Evolutionary conservation across 2,888 invertebrate species (phyloP).

Genomic region (Lacanobia oleracea): DNA sequence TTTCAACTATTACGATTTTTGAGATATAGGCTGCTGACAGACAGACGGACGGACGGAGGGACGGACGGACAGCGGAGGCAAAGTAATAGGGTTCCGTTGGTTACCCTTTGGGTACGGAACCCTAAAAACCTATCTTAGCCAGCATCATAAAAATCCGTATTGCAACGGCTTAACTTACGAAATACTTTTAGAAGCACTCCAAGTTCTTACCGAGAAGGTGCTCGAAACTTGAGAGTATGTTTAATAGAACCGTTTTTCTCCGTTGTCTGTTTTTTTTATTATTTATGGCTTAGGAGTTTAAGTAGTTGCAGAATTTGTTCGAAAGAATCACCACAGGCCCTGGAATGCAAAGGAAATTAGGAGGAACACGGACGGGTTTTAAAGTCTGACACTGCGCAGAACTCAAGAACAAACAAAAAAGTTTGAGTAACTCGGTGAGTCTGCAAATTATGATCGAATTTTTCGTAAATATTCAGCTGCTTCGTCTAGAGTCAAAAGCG

Average conservation of each 20-base stretch:
- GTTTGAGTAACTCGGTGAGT: slow-evolving; percentile 56
- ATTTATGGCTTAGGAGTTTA: slow-evolving; percentile 57
- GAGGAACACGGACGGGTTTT: too few relatives aligned
- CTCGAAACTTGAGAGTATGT: slow-evolving; percentile 65
- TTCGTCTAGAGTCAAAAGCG: too few relatives aligned
- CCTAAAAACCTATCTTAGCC: slow-evolving; percentile 62
- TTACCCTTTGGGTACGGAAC: too few relatives aligned
- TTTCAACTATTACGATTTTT: too few relatives aligned
- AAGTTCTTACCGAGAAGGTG: slow-evolving; percentile 66
- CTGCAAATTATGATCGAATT: slow-evolving; percentile 32
- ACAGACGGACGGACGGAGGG: too few relatives aligned
- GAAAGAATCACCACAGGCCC: too few relatives aligned
- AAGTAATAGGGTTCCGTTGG: too few relatives aligned
- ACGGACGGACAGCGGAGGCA: too few relatives aligned
- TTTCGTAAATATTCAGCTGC: slow-evolving; percentile 16
- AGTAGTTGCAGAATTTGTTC: too few relatives aligned
- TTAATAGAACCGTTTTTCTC: slow-evolving; percentile 58
- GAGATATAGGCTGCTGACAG: too few relatives aligned
- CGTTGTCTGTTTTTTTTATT: slow-evolving; percentile 55
- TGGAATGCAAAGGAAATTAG: too few relatives aligned
- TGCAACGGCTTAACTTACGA: slow-evolving; percentile 65
- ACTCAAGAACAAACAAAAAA: background rate
- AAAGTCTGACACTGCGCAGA: too few relatives aligned
- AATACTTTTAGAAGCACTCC: slow-evolving; percentile 70
- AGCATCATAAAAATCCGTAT: slow-evolving; percentile 68